These are phyloP conservation scores for Acleris sparsana DNA, from an alignment of 2,888 invertebrate species.

Conservation along the genomic window DNA sequence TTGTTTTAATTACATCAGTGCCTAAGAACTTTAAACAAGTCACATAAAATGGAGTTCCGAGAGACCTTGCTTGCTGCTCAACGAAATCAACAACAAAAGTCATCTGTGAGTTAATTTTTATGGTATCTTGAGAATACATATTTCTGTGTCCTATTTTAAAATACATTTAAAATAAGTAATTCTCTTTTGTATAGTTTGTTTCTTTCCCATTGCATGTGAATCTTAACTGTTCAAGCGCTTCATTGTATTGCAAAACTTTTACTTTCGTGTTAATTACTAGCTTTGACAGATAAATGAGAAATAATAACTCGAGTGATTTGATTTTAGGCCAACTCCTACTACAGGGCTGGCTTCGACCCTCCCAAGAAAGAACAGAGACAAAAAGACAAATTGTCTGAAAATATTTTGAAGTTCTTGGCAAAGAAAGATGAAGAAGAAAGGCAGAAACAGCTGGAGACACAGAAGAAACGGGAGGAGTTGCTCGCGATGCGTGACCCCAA, in stretches of 20 bases:
- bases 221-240: background rate
- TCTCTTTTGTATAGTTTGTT: background rate
- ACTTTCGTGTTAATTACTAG: slow-evolving; percentile 28
- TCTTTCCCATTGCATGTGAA: background rate
- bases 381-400: slow-evolving; percentile 87
- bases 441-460: slow-evolving; percentile 84
- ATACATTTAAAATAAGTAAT: slow-evolving; percentile 7
- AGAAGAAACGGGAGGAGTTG: slow-evolving; percentile 86
- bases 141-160: slow-evolving; percentile 34
- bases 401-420: slow-evolving; percentile 92
- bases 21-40: slow-evolving; percentile 36
- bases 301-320: slow-evolving; percentile 32
- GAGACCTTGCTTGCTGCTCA: slow-evolving; percentile 78
- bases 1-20: slow-evolving; percentile 9
- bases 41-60: slow-evolving; percentile 72
- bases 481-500: slow-evolving; percentile 88
- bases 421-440: slow-evolving; percentile 92
- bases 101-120: slow-evolving; percentile 71
- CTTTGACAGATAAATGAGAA: slow-evolving; percentile 14
- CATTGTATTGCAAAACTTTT: slow-evolving; percentile 14
- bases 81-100: slow-evolving; percentile 81
- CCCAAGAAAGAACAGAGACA: slow-evolving; percentile 91
- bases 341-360: slow-evolving; percentile 91
- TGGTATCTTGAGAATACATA: slow-evolving; percentile 45
- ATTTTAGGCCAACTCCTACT: slow-evolving; percentile 81